phyloP scores from a whole-genome alignment of 1,140 invertebrate genomes.

The Glomeris maerens region DNA sequence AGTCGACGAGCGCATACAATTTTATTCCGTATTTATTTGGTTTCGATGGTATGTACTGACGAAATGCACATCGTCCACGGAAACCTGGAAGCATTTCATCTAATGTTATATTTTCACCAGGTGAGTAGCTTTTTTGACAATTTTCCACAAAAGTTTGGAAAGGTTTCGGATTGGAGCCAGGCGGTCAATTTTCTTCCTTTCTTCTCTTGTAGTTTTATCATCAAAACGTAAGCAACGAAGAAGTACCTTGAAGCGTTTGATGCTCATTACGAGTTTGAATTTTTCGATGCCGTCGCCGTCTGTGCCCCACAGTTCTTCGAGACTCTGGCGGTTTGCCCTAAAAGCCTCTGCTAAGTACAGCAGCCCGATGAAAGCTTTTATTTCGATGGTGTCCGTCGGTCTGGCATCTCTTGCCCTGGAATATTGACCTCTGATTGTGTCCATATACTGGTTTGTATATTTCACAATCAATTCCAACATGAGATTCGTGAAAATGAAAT shows the following conservation, averaged over 20 bases:
- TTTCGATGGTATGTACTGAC: conserved; percentile 18
- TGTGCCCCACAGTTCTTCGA: conserved; percentile 9
- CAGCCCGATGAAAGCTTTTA: conserved; percentile 13
- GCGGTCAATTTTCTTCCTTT: background rate
- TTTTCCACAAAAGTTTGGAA: conserved; percentile 3
- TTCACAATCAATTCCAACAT: background rate
- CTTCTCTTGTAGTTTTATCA: background rate
- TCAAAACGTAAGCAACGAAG: conserved; percentile 13
- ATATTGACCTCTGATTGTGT: too few relatives aligned
- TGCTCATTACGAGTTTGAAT: conserved; percentile 7
- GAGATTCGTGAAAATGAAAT: background rate
- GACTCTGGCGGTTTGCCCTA: background rate
- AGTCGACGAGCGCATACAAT: conserved; percentile 16
- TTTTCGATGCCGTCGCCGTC: conserved; percentile 9
- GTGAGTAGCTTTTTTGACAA: background rate
- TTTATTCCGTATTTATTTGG: conserved; percentile 20
- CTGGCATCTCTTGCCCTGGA: conserved; percentile 6
- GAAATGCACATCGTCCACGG: conserved; percentile 17
- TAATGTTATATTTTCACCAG: conserved; percentile 13
- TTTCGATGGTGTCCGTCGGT: conserved; percentile 5
- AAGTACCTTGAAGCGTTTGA: conserved; percentile 10
- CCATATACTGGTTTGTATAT: background rate
- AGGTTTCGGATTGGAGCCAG: background rate
- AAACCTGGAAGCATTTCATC: conserved; percentile 21
- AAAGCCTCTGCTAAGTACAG: conserved; percentile 9